These are phyloP conservation scores for Ridgeia piscesae DNA, from an alignment of 1,140 invertebrate genomes.

Conservation along the genomic window DNA sequence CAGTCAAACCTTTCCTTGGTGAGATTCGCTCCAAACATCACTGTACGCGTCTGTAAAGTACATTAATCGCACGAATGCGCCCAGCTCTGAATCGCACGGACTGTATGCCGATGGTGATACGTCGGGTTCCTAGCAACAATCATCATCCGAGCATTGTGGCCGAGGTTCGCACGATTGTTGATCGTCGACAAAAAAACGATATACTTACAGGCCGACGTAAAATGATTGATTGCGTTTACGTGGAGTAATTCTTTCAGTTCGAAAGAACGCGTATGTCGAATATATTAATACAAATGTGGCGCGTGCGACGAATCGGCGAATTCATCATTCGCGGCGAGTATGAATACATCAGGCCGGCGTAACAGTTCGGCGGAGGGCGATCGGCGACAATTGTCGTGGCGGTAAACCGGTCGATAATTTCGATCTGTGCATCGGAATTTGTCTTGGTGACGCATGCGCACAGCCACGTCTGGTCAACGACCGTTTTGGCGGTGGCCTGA, in stretches of 20 bases:
- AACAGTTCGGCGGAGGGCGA: not conserved
- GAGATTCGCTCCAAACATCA: not conserved
- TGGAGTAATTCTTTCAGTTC: not conserved
- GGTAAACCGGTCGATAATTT: not conserved
- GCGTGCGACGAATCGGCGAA: not conserved
- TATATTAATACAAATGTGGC: not conserved
- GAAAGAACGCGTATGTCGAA: not conserved
- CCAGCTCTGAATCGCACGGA: not conserved
- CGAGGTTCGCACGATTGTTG: not conserved
- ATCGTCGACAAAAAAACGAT: not conserved
- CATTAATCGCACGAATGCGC: not conserved
- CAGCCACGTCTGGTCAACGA: not conserved
- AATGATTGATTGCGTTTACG: not conserved
- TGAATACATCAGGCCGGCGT: not conserved
- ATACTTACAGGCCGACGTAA: not conserved
- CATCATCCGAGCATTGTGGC: not conserved
- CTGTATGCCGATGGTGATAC: not conserved
- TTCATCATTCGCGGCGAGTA: not conserved
- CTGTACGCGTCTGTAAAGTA: not conserved
- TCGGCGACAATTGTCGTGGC: not conserved
- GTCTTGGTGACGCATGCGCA: not conserved
- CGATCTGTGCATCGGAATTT: not conserved
- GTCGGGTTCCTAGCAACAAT: not conserved
- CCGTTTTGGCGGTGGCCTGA: not conserved
- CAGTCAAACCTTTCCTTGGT: too few species aligned